phyloP scores from a whole-genome alignment of 2,797 vertebrate genomes.

The Arctocebus calabarensis region DNA sequence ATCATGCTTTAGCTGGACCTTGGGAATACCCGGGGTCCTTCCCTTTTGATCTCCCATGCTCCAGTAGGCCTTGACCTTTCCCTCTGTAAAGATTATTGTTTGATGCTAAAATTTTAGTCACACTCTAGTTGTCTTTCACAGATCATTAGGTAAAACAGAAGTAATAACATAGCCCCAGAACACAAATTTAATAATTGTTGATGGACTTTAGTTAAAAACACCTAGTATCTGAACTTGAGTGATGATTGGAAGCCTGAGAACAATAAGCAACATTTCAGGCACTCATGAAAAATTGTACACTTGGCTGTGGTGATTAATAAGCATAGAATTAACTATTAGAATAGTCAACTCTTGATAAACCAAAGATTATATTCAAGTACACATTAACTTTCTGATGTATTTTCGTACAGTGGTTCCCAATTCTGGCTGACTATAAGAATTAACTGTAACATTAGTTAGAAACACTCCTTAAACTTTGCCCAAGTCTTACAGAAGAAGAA shows the following conservation, averaged over 20 bases:
- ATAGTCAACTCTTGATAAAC: neutral
- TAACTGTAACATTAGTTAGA: neutral
- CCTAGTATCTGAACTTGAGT: slow-evolving; percentile 9
- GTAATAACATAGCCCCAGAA: neutral
- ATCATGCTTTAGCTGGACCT: neutral
- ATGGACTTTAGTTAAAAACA: slow-evolving; percentile 7
- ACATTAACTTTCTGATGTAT: neutral
- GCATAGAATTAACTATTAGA: neutral
- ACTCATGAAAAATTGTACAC: neutral
- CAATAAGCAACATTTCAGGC: neutral
- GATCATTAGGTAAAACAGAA: neutral
- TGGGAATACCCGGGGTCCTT: neutral
- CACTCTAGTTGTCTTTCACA: neutral
- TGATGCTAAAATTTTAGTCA: slow-evolving; percentile 22
- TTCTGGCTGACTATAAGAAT: neutral
- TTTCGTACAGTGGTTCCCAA: neutral
- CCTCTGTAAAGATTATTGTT: neutral
- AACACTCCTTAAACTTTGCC: neutral
- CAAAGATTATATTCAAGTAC: neutral
- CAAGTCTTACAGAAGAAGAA: neutral
- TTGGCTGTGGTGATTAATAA: slow-evolving; percentile 15
- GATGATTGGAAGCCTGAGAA: slow-evolving; percentile 1
- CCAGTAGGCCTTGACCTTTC: neutral
- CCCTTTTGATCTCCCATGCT: slow-evolving; percentile 10
- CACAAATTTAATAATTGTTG: neutral